Base-by-base conservation (phyloP, 2,113 vertebrate genomes). In the Hystrix brachyura region DNA sequence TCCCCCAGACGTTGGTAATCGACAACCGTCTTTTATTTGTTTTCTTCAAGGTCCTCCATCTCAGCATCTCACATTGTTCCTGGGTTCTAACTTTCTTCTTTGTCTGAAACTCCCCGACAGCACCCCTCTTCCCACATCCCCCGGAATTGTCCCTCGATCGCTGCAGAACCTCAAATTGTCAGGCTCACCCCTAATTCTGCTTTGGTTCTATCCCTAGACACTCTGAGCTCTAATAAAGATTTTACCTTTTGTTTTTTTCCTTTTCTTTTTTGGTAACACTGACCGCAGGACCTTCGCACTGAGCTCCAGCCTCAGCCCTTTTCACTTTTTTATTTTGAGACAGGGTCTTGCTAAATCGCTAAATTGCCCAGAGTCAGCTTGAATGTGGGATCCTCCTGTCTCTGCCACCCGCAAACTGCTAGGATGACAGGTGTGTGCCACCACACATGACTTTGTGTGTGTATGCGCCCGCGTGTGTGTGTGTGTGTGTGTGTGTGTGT, bases 21-120 rank as follows among this genome's bases (percentile, higher is more conserved):
- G 51, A 76, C 83, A 18, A 43, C 69, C 4, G 15, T 13, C 81
- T 87, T 89, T 64, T n/a, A 21, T 86, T 95, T 83, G 93, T 88
- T 97, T 95, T 86, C 95, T 80, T 89, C 97, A 96, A 95, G 94
- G 95, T 96, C 97, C 94, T 57, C 19, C 5, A 8, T 64, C 92
- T 1, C 4, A 0, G 12, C 38, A 2, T 91, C 80, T 69, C 55
- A 0, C 2, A 6, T 46, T 95, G 81, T 48, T 84, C 80, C 71
- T 82, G 5, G 79, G 62, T 2, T 34, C 13, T 32, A 67, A 53
- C 67, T 92, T 84, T 80, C 71, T 76, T 34, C 81, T 95, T 90
- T 90, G 92, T 94, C 94, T 88, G 55, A 46, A 57, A 43, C 71
- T 69, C 71, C n/a, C 51, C 13, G 14, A 12, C 38, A 55, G 46